Evolutionary conservation across 2,888 invertebrate species (phyloP).

Genomic region (Amphipyra tragopoginis): DNA sequence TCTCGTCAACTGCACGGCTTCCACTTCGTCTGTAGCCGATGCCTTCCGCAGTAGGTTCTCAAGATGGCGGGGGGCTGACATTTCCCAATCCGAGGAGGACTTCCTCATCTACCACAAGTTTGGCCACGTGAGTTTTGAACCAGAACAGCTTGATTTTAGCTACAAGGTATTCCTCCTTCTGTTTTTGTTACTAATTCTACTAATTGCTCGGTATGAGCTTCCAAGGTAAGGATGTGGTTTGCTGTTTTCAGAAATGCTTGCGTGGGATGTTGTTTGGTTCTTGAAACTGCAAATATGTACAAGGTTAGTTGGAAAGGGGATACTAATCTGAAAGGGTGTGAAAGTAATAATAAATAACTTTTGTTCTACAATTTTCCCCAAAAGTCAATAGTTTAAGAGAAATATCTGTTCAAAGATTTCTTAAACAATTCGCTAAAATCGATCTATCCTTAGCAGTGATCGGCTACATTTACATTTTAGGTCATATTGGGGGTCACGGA

Average conservation of each 20-base stretch:
- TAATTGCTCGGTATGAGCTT: slow-evolving; percentile 57
- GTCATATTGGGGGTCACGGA: too few relatives aligned
- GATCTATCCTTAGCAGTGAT: too few relatives aligned
- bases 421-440: too few relatives aligned
- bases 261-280: too few relatives aligned
- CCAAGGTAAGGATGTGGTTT: slow-evolving; percentile 41
- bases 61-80: slow-evolving; percentile 95
- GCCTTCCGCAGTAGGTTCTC: slow-evolving; percentile 96
- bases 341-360: too few relatives aligned
- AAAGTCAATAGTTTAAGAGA: too few relatives aligned
- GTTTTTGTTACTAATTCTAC: slow-evolving; percentile 70
- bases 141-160: slow-evolving; percentile 72
- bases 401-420: too few relatives aligned
- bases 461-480: too few relatives aligned
- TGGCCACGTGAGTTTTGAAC: slow-evolving; percentile 94
- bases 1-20: slow-evolving; percentile 96
- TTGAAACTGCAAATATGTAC: too few relatives aligned
- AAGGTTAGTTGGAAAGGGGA: too few relatives aligned
- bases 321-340: too few relatives aligned
- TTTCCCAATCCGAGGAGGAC: slow-evolving; percentile 96
- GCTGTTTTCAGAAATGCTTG: slow-evolving; percentile 24
- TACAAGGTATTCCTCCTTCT: slow-evolving; percentile 81
- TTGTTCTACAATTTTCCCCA: too few relatives aligned
- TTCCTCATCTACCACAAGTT: slow-evolving; percentile 97
- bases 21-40: slow-evolving; percentile 95